Evolutionary conservation across 2,888 invertebrate species (phyloP).

Genomic region (Branchipolynoe longqiensis): DNA sequence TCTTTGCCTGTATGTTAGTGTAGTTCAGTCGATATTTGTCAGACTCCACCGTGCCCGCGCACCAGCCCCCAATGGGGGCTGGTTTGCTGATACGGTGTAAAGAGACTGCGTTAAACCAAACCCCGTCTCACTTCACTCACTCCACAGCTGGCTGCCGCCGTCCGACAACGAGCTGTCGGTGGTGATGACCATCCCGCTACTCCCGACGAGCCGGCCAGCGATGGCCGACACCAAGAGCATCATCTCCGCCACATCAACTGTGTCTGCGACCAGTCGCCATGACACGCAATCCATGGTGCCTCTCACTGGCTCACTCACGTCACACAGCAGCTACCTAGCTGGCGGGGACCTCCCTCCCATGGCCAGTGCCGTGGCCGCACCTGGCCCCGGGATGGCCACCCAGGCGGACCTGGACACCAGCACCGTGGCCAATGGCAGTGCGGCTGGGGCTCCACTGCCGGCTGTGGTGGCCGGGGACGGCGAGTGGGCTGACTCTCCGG

Average conservation of each 20-base stretch:
- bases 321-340: constrained; percentile 25
- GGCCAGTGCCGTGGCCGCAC: constrained; percentile 23
- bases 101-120: no score
- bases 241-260: constrained; percentile 28
- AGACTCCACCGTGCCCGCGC: no score
- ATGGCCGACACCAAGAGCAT: constrained; percentile 40
- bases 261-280: constrained; percentile 30
- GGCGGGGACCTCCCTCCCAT: constrained; percentile 2
- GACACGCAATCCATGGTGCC: constrained; percentile 59
- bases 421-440: no score
- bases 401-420: not conserved
- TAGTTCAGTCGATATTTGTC: no score
- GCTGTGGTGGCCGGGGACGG: not conserved
- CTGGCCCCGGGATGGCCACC: no score
- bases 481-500: not conserved
- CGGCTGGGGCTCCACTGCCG: not conserved
- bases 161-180: constrained; percentile 30
- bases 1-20: no score
- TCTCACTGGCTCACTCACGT: constrained; percentile 55
- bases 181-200: not conserved
- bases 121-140: no score
- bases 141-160: no score
- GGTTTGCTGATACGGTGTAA: no score
- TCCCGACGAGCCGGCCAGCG: constrained; percentile 18
- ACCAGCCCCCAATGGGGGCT: no score